Base-by-base conservation (phyloP, 2,888 invertebrate genomes). In the Drosophila pegasa region DNA sequence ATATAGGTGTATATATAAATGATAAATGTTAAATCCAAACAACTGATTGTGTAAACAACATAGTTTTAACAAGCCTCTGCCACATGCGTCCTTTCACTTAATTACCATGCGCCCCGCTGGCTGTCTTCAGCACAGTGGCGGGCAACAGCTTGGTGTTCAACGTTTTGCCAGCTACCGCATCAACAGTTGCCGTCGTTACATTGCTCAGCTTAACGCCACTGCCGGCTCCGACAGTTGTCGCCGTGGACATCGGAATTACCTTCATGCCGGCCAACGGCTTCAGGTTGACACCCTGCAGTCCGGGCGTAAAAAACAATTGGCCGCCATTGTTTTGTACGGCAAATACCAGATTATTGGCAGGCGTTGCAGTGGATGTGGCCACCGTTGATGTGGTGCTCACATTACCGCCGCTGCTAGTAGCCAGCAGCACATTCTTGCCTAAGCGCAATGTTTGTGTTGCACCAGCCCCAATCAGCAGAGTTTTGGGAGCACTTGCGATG, bases 221-320 rank as follows among this genome's bases (percentile, higher is more conserved):
- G 25, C 56, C 65, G 7, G 57, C 60, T 6, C 65, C 12, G 7
- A 47, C 45, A 2, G 35, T 41, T n/a, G 72, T 22, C 3, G 67
- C 59, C 12, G 66, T 20, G 2, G 73, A 60, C 80, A 85, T 80
- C 14, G 82, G 83, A 82, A 94, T 94, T 59, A 94, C 94, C 90
- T 94, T 94, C 60, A 95, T 93, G 10, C 94, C 94, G 90, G 94
- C 94, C 67, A 94, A 88, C 10, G 94, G 93, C 88, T 95, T 95
- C 18, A 95, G 93, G 88, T 94, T 94, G 61, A 94, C 93, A 22
- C 94, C 94, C 90, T 94, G 94, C 87, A 94, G 94, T 35, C 93
- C 94, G 9, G 94, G 93, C n/a, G 94, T 94, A 59, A 95, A 90
- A 60, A 94, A 91, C 71, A 95, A 94, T 89, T 94, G 94, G 0